Conservation (phyloP, 2,113 vertebrate species). For the Myiozetetes cayanensis region DNA sequence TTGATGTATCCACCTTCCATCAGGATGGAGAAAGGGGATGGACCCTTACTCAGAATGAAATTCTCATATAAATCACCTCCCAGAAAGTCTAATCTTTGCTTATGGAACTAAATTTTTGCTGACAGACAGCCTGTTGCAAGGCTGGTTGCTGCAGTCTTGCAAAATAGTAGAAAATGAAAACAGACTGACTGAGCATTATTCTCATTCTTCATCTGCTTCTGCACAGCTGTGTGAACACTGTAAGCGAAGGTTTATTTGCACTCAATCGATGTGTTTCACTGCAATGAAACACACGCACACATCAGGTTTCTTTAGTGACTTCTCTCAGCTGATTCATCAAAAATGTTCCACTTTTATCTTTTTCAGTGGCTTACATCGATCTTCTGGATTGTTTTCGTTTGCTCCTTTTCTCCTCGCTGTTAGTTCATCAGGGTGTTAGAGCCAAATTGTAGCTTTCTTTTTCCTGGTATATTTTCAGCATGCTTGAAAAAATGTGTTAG, state of each 20-base stretch:
- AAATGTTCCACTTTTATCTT: neutral
- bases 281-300: neutral
- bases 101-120: slow-evolving; percentile 12
- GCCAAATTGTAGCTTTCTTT: neutral
- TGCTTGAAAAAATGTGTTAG: neutral
- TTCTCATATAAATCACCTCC: neutral
- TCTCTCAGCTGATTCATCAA: neutral
- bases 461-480: neutral
- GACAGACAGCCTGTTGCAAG: neutral
- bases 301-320: neutral
- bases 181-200: neutral
- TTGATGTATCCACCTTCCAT: neutral
- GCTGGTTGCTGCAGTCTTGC: neutral
- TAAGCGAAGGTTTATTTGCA: neutral
- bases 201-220: neutral
- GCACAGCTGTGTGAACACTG: neutral
- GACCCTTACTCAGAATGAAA: neutral
- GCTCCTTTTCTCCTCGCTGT: neutral
- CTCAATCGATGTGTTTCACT: neutral
- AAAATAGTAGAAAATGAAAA: neutral
- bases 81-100: neutral
- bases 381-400: neutral
- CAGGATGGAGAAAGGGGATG: neutral
- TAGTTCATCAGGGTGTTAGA: neutral
- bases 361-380: neutral